Evolutionary conservation across 2,797 vertebrate species (phyloP).

Genomic region (Parauchenoglanis ngamensis): DNA sequence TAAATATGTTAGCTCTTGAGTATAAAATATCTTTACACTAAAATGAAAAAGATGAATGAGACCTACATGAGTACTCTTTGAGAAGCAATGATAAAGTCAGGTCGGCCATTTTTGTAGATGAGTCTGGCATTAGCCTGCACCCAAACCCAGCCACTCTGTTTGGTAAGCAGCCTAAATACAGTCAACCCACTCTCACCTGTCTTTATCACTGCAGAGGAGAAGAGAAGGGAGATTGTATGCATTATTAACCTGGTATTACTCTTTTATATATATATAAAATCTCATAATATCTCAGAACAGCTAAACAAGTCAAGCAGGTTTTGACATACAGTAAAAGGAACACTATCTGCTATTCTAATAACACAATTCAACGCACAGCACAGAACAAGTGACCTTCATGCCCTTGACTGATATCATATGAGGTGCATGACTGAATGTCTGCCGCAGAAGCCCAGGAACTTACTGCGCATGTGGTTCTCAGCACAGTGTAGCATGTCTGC

Average conservation of each 20-base stretch:
- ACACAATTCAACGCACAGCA: background rate
- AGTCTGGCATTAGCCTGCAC: conserved; percentile 75
- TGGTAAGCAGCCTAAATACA: conserved; percentile 74
- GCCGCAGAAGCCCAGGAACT: conserved; percentile 55
- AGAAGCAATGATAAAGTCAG: conserved; percentile 74
- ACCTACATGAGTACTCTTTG: conserved; percentile 73
- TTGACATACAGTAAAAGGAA: background rate
- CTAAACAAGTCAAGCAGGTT: background rate
- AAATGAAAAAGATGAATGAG: background rate
- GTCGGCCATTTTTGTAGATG: conserved; percentile 72
- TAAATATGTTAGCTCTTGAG: background rate
- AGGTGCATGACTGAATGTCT: background rate
- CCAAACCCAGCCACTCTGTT: conserved; percentile 72
- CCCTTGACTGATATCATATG: background rate
- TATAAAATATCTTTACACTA: background rate
- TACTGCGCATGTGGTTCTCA: conserved; percentile 83
- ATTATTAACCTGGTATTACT: background rate
- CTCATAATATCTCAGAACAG: background rate
- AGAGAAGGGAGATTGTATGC: background rate
- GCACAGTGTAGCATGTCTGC: conserved; percentile 86
- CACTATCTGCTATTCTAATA: background rate
- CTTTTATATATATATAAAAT: background rate
- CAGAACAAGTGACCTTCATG: background rate
- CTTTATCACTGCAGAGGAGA: conserved; percentile 72
- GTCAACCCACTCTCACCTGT: conserved; percentile 76